A percentile compares a stretch with the other conserved stretches of the same genome.
These are phyloP conservation scores for Chelidonichthys spinosus DNA, from an alignment of 2,797 vertebrate species.

Conservation along the genomic window DNA sequence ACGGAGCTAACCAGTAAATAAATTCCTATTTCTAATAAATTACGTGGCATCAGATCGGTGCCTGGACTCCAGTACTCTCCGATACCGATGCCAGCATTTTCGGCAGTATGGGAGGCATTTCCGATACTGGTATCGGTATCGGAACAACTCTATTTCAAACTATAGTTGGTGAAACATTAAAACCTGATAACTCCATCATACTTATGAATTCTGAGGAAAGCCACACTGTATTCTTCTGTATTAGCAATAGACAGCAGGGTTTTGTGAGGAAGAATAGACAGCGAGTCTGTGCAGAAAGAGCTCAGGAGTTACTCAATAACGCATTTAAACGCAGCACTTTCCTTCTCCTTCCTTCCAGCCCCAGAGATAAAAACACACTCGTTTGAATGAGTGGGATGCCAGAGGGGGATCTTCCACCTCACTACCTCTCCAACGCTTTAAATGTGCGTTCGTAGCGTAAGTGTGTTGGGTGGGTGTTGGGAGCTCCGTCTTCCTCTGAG, in stretches of 20 bases:
- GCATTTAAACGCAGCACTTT: conserved; percentile 69
- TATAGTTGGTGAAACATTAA: too few relatives aligned
- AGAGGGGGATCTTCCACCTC: conserved; percentile 80
- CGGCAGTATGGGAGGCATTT: too few relatives aligned
- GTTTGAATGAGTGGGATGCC: conserved; percentile 73
- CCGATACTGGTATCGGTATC: too few relatives aligned
- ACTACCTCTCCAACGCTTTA: conserved; percentile 58
- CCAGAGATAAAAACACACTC: conserved; percentile 75
- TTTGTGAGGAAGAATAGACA: too few relatives aligned
- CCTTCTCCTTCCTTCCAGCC: conserved; percentile 65
- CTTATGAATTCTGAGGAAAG: background rate
- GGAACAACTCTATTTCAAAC: too few relatives aligned
- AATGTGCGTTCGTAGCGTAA: conserved; percentile 36
- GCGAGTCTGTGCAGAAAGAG: conserved; percentile 21
- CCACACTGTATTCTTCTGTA: background rate
- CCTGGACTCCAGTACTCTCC: too few relatives aligned
- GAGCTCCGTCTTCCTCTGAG: conserved; percentile 31
- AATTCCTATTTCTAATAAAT: too few relatives aligned
- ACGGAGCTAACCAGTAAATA: background rate
- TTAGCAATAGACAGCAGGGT: background rate
- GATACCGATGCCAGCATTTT: too few relatives aligned
- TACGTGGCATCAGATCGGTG: too few relatives aligned
- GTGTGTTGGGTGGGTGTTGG: conserved; percentile 30
- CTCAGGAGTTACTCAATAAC: conserved; percentile 79
- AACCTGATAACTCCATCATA: too few relatives aligned